Conservation (phyloP, 1,140 invertebrate genomes). For the Prorops nasuta region DNA sequence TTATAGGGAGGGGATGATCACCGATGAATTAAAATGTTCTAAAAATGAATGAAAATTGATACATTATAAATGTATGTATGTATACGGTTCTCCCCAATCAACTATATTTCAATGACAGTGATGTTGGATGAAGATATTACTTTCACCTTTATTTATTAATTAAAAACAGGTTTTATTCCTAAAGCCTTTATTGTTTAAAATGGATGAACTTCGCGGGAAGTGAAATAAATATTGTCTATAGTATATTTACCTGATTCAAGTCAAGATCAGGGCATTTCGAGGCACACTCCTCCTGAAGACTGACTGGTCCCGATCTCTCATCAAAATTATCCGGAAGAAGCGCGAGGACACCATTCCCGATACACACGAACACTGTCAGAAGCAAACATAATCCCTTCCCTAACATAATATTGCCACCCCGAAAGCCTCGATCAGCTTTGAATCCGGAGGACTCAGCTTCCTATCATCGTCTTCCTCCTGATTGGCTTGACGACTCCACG, state of each 20-base stretch:
- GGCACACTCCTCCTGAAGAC: constrained; percentile 44
- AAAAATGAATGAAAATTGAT: no score
- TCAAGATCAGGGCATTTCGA: constrained; percentile 47
- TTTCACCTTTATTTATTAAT: no score
- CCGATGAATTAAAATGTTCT: no score
- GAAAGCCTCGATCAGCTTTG: background rate
- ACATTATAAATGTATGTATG: no score
- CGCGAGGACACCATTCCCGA: constrained; percentile 29
- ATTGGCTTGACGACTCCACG: background rate
- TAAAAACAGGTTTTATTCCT: no score
- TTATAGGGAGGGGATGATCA: no score
- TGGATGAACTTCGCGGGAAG: no score
- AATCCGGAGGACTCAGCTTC: constrained; percentile 1
- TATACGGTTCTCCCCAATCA: no score
- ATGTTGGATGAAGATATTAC: no score
- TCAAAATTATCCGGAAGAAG: constrained; percentile 40
- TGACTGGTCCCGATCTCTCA: constrained; percentile 24
- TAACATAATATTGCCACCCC: constrained; percentile 46
- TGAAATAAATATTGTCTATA: no score
- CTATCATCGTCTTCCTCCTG: constrained; percentile 17
- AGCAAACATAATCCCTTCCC: constrained; percentile 39
- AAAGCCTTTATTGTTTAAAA: no score
- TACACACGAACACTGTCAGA: constrained; percentile 39
- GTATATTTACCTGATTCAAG: constrained; percentile 40
- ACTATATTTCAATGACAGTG: no score